Evolutionary conservation across 2,113 vertebrate species (phyloP), one percentile per base, ranked within the genome.

Genomic region (Siniperca chuatsi): DNA sequence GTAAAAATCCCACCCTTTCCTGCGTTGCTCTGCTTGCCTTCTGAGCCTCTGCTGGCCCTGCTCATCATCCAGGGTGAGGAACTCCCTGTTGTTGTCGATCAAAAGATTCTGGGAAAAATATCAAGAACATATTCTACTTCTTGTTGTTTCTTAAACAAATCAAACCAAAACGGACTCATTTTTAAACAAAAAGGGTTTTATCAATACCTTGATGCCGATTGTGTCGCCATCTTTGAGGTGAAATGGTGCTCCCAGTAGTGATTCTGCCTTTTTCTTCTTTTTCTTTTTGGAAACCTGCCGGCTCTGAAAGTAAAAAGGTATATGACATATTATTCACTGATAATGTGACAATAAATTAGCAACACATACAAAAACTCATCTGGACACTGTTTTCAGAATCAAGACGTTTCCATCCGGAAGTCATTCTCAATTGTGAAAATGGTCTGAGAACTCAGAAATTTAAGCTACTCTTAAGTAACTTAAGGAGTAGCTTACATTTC

Each of bases 211-310:
- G 61, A 98, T 80, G 3, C 97, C 97, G 21, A 99, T 93, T 3
- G 93, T 87, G 67, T 99, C 98, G 8, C 98, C 98, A 73, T 99
- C 98, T 93, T 96, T 98, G 76, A 99, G 87, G 87, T 97, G 94
- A 52, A 97, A 98, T 0, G 98, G 97, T 0, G 96, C 95, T 44
- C 95, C 95, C 58, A 96, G 97, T 21, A 99, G 93, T 58, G 91
- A 97, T 65, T 98, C 97, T 4, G 94, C 85, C 82, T 96, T 97
- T 89, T 97, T 98, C 94, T 97, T 99, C 92, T 96, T 97, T 90
- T 97, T 99, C 89, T 95, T 96, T 92, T 97, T 99, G 33, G 97
- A 97, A 79, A 97, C 79, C 61, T 98, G 97, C 86, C 97, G 97
- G 15, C 82, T 97, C 98, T 99, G 79, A 44, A 37, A 75, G 18